Base-by-base conservation (phyloP, 2,797 vertebrate species). In the Dendrocincla fuliginosa region DNA sequence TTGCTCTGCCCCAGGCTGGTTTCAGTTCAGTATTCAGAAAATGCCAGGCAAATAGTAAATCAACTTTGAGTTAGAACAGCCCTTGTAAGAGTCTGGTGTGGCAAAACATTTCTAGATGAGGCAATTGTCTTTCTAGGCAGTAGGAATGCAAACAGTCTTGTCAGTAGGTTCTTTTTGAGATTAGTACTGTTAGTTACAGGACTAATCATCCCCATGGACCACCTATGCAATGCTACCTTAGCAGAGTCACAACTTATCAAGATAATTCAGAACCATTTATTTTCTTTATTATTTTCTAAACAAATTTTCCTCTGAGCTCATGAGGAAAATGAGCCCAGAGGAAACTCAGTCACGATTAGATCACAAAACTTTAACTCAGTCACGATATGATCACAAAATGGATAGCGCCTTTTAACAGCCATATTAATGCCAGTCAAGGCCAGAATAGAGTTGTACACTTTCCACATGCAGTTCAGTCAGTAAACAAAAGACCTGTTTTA, bases 11-110 rank as follows among this genome's bases (percentile, higher is more conserved):
- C 49, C n/a, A 39, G 10, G 52, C 44, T 79, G 60, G 61, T 96
- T 94, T 95, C 93, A 56, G 63, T 85, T 86, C 79, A 39, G 24
- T 71, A 85, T 84, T 92, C 83, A 85, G 76, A 92, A 94, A 88
- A 84, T 64, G 28, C 32, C 30, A 77, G 35, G 44, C 49, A 85
- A 92, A 56, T 9, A 83, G 52, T 47, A 90, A 82, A 67, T 37
- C 57, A 65, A 10, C 22, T 60, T 37, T 49, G 35, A 76, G 46
- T 64, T 50, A 80, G 35, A 96, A 79, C 24, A 63, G 20, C 75
- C 33, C 47, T 64, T 50, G 28, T 46, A 82, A 55, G 12, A 53
- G 52, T 18, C 25, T 88, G 32, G 16, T 41, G 52, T 50, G 44
- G 27, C 73, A 82, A 70, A 80, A 39, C 35, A 55, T 46, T 44